Base-by-base conservation (phyloP, 1,140 invertebrate species). In the Nixonia krombeini region DNA sequence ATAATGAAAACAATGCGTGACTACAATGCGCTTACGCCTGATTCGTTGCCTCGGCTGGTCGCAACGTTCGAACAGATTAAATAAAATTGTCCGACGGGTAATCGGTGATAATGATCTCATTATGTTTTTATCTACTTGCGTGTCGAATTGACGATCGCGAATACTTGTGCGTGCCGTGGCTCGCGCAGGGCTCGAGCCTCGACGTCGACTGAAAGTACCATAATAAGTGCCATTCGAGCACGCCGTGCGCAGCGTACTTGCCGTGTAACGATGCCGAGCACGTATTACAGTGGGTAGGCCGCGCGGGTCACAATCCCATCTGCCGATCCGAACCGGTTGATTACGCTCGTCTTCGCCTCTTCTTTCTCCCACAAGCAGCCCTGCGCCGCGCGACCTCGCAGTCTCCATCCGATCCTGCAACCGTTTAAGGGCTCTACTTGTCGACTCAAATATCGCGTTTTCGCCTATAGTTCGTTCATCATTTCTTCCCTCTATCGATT, bases 271-370 rank as follows among this genome's bases (percentile, higher is more conserved):
- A 81, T 76, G 74, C 79, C 21, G 61, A 64, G 72, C 76, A 75
- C 78, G 79, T 75, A 70, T 81, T 70, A 13, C 64, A 65, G 69
- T 78, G 74, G 74, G 70, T 63, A 78, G 71, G 71, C 74, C 63
- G 74, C 72, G 74, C 73, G 77, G 75, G 70, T 80, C 74, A 82
- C 79, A 81, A 81, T 82, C 81, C 78, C 77, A 83, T 83, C 78
- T 80, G 76, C 63, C 51, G 77, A 80, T 81, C 65, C 58, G 61
- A 78, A 77, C 72, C 74, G 73, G 67, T 73, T 65, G 40, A 18
- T 38, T 38, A 44, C 40, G 45, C 35, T 45, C 53, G 25, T 37
- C 49, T 50, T 52, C 50, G 45, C 28, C 64, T 35, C 67, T 58
- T 65, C 59, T 56, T 46, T 62, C 49, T 5, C 44, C 23, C 50